Conservation (phyloP, 2,888 invertebrate species). For the Caenorhabditis panamensis region DNA sequence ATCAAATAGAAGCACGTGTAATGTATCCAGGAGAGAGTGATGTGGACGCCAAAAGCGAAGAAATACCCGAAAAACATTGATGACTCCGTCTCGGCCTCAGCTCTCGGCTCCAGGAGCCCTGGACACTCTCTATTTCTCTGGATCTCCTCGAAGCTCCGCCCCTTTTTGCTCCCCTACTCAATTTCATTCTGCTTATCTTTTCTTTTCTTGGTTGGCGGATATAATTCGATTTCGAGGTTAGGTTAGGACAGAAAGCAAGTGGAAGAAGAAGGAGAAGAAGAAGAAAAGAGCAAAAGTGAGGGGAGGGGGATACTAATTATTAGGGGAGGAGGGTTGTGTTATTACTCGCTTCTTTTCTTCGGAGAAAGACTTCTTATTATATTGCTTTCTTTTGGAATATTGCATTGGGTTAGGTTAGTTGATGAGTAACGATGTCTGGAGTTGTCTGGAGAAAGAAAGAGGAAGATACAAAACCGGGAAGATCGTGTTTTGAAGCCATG, state of each 20-base stretch:
- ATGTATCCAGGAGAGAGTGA: neutral
- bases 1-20: too few species aligned
- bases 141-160: constrained; percentile 2
- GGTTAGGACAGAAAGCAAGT: too few species aligned
- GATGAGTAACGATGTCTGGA: too few species aligned
- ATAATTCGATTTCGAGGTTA: constrained; percentile 10
- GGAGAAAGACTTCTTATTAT: constrained; percentile 11
- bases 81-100: neutral
- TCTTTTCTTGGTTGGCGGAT: neutral
- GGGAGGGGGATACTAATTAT: constrained; percentile 6
- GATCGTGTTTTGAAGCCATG: too few species aligned
- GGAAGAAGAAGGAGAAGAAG: constrained; percentile 14
- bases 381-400: neutral
- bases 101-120: neutral
- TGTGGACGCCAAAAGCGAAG: constrained; percentile 2
- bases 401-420: too few species aligned
- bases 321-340: neutral
- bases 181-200: constrained; percentile 1
- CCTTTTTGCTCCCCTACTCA: neutral
- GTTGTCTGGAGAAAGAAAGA: too few species aligned
- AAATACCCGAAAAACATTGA: constrained; percentile 11
- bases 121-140: constrained; percentile 5
- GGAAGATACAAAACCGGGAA: too few species aligned
- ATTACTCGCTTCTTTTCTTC: neutral
- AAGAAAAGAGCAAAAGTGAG: neutral